Base-by-base conservation (phyloP, 1,140 invertebrate species). In the Diprion similis region DNA sequence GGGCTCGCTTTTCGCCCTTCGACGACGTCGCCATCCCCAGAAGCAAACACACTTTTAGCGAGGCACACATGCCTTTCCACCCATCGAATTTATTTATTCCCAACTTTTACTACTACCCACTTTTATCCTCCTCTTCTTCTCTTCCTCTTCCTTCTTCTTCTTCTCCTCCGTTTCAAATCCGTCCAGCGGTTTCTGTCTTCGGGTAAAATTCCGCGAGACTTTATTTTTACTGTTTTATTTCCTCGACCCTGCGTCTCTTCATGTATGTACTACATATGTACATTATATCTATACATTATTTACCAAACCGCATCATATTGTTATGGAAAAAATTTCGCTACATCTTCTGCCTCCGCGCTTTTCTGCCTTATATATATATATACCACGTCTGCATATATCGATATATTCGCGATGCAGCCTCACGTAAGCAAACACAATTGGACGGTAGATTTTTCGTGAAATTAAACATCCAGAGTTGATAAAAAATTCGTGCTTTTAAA, bases 31-130 rank as follows among this genome's bases (percentile, higher is more conserved):
- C 24, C 24, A 37, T 59, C 51, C 11, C 51, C 51, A 4, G 11
- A 59, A 59, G 11, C 51, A 59, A 59, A 59, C 51, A 59, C 51
- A 10, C 51, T 59, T 59, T 59, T 59, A 4, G n/a, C 51, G 11
- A 59, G 51, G 3, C 51, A 8, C 51, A 59, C 51, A 59, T 59
- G 51, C n/a, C 51, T 17, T 17, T 59, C 11, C 11, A 1, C 24
- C 51, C n/a, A 59, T 59, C n/a, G 51, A 59, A 59, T 59, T 59
- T 59, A 59, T 59, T 59, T 59, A 59, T 59, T 59, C 51, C 51
- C 51, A 59, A 59, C 51, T 59, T 59, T 17, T 59, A 59, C 51
- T 13, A 17, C n/a, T 59, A 15, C 51, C n/a, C n/a, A 59, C 51
- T 59, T 17, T 59, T 17, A 6, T 59, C n/a, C 51, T 59, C 51